Evolutionary conservation across 2,797 vertebrate species (phyloP), one percentile per base, ranked within the genome.

Genomic region (Arnoldichthys spilopterus): DNA sequence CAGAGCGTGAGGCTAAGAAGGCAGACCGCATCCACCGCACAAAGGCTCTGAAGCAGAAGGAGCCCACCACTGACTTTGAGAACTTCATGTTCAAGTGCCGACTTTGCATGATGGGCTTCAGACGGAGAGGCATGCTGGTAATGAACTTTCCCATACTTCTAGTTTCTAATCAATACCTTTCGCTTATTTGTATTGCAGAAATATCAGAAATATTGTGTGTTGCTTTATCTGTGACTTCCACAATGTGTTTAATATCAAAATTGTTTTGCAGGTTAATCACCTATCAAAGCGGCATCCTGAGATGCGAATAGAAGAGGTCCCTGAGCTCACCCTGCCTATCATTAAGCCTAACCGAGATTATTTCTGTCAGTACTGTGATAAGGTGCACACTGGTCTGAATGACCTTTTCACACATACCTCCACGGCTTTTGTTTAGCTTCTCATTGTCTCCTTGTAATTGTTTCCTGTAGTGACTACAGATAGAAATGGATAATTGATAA

Each of bases 341-440:
- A 99, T 99, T 91, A 99, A 99, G 84, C 98, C 98, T 86, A 99
- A 99, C 91, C 94, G 98, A n/a, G 98, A 99, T 86, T 99, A 99
- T 90, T 99, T 96, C 88, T 99, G 98, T 88, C 98, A 99, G 86
- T 99, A 99, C 76, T 99, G 98, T 86, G 98, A 99, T 90, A 99
- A 99, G 98, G 98, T 84, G 24, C 40, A 59, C 4, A 15, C 5
- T 15, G 1, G 4, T n/a, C 56, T 47, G 11, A 12, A 59, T 70
- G 6, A 34, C n/a, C 37, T 32, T 49, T 56, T 34, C 45, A 37
- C 24, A 30, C n/a, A 28, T 24, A 18, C 28, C 37, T 73, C 24
- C 6, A 37, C 24, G 15, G 7, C 22, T 45, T 53, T 51, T n/a
- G n/a, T n/a, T n/a, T n/a, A n/a, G n/a, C n/a, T n/a, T 62, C 6